Evolutionary conservation across 35 echinoderm and acorn worm genomes (phyloP), one percentile per base, ranked within the genome.

Genomic region (Anneissia japonica): DNA sequence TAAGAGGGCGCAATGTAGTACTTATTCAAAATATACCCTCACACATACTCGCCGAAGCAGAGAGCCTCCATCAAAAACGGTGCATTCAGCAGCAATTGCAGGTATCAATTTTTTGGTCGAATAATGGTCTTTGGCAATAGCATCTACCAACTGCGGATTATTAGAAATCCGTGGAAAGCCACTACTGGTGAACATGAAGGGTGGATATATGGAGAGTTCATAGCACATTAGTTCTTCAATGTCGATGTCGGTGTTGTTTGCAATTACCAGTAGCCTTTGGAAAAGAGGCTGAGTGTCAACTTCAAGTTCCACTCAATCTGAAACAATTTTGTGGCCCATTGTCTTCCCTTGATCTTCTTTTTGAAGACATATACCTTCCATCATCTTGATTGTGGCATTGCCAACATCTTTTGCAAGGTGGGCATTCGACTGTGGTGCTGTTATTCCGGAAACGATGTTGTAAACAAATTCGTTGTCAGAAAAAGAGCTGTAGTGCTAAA

Each of bases 271-370:
- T 32, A 84, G 82, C 30, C 82, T 32, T 45, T 84, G 82, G 82
- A 72, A 84, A 16, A 84, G 46, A 6, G 64, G 82, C 43, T 84
- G 46, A 29, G 37, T 38, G 31, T 86, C 84, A 32, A 86, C 56
- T 13, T 76, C 39, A 4, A 76, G 5, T 56, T 46, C 39, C 40
- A 72, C 82, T 14, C 38, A 38, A 14, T 17, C 17, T 16, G 38
- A 73, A 6, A 46, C 35, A 4, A 86, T 72, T 23, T 37, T 34
- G 0, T 30, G 31, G 32, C 83, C 84, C 72, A 86, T 76, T 16
- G 51, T 32, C 31, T 16, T 86, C 77, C 76, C 31, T 37, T 86
- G 84, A 43, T 75, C 37, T 86, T 81, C 73, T 86, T 76, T 72
- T 77, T 86, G 35, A 86, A 86, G 21, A 34, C 32, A 34, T 55